Base-by-base conservation (phyloP, 1,140 invertebrate genomes). In the Cepaea nemoralis region DNA sequence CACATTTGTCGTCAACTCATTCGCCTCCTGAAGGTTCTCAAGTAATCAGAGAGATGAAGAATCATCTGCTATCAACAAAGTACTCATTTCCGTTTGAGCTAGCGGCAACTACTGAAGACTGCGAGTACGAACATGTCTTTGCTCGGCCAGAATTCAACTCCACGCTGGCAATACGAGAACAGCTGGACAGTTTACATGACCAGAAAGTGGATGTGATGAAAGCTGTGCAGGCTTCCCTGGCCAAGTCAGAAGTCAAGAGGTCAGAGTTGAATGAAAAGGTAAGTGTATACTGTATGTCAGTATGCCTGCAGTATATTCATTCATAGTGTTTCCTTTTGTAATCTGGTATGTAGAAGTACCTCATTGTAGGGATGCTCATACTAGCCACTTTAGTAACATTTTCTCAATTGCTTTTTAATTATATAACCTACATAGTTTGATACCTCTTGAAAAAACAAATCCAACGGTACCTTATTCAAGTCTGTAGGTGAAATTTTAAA, bases 191-290 rank as follows among this genome's bases (percentile, higher is more conserved):
- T 42, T 66, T 89, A 14, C 86, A 84, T 42, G 82, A 79, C 0
- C 66, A 77, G 50, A 66, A 83, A 14, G 81, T 87, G 0, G 85
- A 90, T 84, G 75, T 89, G 2, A 69, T 76, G 42, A 83, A 83
- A 69, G 86, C 87, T 50, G 66, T 89, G 50, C 82, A 87, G 33
- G 80, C 80, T 33, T 85, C 84, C 73, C 76, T 89, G 14, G 63
- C 84, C 63, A 73, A 83, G 24, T 89, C 86, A n/a, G 84, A 88
- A n/a, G 69, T 70, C 14, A 85, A 81, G 45, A 85, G 81, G 82
- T 82, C 86, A 31, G 85, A 89, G 50, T 86, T 90, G 12, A 87
- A 85, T 79, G 89, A 90, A 83, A 90, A 90, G 87, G 89, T 90
- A 59, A 71, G 59, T n/a, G n/a, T n/a, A n/a, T n/a, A n/a, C n/a